phyloP scores from a whole-genome alignment of 2,113 vertebrate species.

The Rhinolophus sinicus region DNA sequence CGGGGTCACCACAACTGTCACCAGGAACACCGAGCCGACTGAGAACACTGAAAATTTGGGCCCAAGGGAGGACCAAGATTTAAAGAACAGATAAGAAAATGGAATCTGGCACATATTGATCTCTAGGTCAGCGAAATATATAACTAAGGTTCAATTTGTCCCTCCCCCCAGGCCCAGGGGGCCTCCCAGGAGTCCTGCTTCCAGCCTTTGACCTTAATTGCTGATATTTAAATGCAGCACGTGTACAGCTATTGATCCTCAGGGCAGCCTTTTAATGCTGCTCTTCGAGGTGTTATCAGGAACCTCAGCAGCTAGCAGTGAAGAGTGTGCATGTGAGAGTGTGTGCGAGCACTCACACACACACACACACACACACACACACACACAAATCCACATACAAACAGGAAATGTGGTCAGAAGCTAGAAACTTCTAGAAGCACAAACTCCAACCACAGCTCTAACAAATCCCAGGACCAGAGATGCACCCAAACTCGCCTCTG shows the following conservation, averaged over 20 bases:
- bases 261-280: constrained; percentile 48
- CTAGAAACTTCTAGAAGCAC: not conserved
- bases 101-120: constrained; percentile 10
- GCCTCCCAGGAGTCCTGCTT: constrained; percentile 28
- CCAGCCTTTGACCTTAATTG: constrained; percentile 68
- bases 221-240: constrained; percentile 62
- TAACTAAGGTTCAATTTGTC: not conserved
- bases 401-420: not conserved
- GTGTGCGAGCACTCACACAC: no score
- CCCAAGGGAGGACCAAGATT: not conserved
- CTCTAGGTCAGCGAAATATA: constrained; percentile 31
- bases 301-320: not conserved
- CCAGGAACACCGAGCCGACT: not conserved
- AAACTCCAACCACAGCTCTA: not conserved
- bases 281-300: not conserved
- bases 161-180: not conserved
- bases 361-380: no score
- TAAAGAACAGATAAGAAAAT: not conserved
- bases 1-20: not conserved
- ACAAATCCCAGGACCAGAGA: not conserved
- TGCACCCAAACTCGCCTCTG: no score
- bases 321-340: no score
- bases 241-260: constrained; percentile 36
- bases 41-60: fast-evolving
- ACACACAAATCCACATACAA: not conserved